Base-by-base conservation (phyloP, 2,888 invertebrate species). In the Phyllotreta cruciferae region DNA sequence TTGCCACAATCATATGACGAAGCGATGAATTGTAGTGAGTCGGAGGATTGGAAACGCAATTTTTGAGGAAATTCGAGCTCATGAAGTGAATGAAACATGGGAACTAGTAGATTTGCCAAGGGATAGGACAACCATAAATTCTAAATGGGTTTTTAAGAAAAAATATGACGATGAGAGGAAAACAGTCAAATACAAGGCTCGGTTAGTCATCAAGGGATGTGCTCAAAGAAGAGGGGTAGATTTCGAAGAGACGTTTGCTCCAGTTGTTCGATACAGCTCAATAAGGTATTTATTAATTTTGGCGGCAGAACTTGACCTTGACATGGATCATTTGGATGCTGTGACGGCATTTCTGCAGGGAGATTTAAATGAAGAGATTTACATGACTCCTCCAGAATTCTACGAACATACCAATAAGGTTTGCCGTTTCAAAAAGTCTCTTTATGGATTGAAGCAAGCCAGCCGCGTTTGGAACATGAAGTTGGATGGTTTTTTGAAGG, bases 211-310 rank as follows among this genome's bases (percentile, higher is more conserved):
- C 0, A 67, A 71, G 64, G 73, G 55, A 55, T 66, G 64, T 11
- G 1, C 41, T 1, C 41, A 41, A 5, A 9, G 4, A 5, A 9
- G 4, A 3, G 75, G 73, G 7, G 55, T 74, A 6, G 66, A 76
- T 60, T 76, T 62, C 54, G 55, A 66, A 24, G 70, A 74, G 63
- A 75, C 73, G 0, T 75, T 71, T 63, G 60, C 73, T 6, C 73
- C 74, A 7, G 74, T 74, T 1, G 67, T 70, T 2, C 49, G 71
- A 55, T 11, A 68, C 7, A 62, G 67, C 41, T 69, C 73, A 1
- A 68, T 75, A 8, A 49, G 74, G 42, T 14, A 70, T n/a, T 13
- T 75, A 13, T 36, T 69, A 10, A 67, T 72, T 6, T 50, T 72
- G 9, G 70, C 71, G 45, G 70, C 63, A 9, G 13, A 66, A 42